Conservation (phyloP, 2,797 vertebrate species). For the Crocidura indochinensis region DNA sequence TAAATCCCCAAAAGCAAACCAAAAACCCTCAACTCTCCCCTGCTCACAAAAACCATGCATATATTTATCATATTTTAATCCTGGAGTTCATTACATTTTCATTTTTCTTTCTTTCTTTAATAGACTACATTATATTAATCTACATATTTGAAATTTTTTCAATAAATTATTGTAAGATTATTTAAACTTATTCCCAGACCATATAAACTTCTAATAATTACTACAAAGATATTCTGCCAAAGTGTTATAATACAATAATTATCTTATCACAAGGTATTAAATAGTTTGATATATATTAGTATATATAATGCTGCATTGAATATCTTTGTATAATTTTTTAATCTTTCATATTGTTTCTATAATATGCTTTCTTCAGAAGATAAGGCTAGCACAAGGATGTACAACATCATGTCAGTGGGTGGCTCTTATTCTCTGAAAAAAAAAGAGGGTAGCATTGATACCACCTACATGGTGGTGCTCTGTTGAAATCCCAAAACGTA, state of each 20-base stretch:
- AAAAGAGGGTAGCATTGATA: not conserved
- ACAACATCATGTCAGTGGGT: not conserved
- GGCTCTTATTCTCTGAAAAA: slow-evolving; percentile 7
- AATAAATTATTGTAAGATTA: slow-evolving; percentile 23
- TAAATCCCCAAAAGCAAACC: too few species aligned
- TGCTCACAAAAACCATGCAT: not conserved
- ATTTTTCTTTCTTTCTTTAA: slow-evolving; percentile 10
- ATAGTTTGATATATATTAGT: too few species aligned
- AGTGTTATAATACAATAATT: not conserved
- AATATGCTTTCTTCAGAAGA: not conserved
- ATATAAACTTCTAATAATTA: slow-evolving; percentile 1
- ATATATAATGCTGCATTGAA: too few species aligned
- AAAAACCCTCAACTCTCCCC: slow-evolving; percentile 7
- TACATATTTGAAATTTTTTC: not conserved
- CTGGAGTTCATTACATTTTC: not conserved
- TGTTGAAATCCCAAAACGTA: slow-evolving; percentile 24
- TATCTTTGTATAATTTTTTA: too few species aligned
- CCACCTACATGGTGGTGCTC: not conserved
- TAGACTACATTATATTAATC: not conserved
- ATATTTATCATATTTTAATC: slow-evolving; percentile 20
- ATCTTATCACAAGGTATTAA: too few species aligned
- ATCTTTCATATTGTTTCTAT: not conserved
- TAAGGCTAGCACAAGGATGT: not conserved
- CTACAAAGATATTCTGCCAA: slow-evolving; percentile 25
- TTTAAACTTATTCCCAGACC: slow-evolving; percentile 35